These are phyloP conservation scores for Microtus montanus DNA, from an alignment of 2,113 vertebrate species.

Conservation along the genomic window DNA sequence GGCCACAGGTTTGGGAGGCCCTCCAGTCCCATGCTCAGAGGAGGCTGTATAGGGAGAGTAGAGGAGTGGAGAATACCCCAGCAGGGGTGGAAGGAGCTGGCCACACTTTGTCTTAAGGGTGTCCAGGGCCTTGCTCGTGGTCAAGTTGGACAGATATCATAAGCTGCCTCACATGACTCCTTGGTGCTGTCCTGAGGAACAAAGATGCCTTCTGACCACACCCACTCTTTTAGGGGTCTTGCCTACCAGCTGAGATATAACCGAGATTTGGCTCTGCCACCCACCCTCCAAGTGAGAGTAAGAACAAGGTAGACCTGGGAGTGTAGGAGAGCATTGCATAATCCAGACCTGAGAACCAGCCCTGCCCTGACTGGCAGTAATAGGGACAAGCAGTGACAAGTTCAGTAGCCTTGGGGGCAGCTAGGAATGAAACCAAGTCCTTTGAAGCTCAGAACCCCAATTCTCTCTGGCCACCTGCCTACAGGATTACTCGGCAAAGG, in stretches of 20 bases:
- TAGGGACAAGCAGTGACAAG: not conserved
- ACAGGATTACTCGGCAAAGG: not conserved
- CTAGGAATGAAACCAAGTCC: not conserved
- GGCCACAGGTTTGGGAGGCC: not conserved
- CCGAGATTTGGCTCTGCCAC: fast-evolving
- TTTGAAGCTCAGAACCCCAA: not conserved
- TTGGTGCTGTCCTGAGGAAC: not conserved
- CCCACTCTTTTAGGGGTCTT: not conserved
- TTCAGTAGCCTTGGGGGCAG: not conserved
- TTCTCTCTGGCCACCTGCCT: not conserved
- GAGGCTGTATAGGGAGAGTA: too few relatives aligned
- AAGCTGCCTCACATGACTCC: not conserved
- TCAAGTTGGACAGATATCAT: not conserved
- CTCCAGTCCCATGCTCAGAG: not conserved
- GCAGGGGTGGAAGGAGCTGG: not conserved
- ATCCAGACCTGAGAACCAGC: not conserved
- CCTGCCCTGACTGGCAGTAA: not conserved
- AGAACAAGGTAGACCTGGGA: not conserved
- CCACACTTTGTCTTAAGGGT: not conserved
- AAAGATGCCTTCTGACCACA: too few relatives aligned
- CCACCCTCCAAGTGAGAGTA: fast-evolving
- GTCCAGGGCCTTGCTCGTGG: fast-evolving
- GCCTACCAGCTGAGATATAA: not conserved
- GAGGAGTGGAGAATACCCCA: too few relatives aligned
- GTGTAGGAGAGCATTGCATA: not conserved